These are phyloP conservation scores for Lycia hirtaria DNA, from an alignment of 2,888 invertebrate species.

Conservation along the genomic window DNA sequence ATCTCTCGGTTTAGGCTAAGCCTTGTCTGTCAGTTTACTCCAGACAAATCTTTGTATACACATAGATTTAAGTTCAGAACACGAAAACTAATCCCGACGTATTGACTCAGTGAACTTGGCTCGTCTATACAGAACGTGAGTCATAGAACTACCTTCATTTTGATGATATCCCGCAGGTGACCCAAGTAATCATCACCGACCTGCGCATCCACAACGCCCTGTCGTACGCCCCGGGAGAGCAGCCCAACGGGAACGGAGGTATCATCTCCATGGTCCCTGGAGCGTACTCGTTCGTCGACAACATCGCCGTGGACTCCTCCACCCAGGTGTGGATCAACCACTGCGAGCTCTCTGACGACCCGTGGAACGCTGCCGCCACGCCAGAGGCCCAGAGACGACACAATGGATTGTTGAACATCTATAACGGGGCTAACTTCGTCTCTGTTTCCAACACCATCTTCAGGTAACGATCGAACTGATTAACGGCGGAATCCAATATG, in stretches of 20 bases:
- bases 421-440: conserved; percentile 10
- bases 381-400: conserved; percentile 6
- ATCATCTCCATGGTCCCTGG: background rate
- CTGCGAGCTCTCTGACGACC: conserved; percentile 6
- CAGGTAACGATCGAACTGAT: too few relatives aligned
- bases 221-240: conserved; percentile 9
- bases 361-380: conserved; percentile 9
- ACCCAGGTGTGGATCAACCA: conserved; percentile 6
- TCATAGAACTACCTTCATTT: too few relatives aligned
- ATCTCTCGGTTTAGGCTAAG: too few relatives aligned
- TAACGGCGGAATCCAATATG: too few relatives aligned
- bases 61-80: too few relatives aligned
- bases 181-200: conserved; percentile 6
- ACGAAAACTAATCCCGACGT: too few relatives aligned
- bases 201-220: conserved; percentile 3
- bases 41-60: too few relatives aligned
- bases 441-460: conserved; percentile 7
- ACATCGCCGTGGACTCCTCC: background rate
- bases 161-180: too few relatives aligned
- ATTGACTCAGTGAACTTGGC: too few relatives aligned
- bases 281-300: conserved; percentile 11
- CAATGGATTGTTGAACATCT: conserved; percentile 12
- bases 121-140: too few relatives aligned
- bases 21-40: too few relatives aligned
- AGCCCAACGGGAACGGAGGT: conserved; percentile 2